These are phyloP conservation scores for Agrochola circellaris DNA, from an alignment of 2,888 invertebrate species.

Conservation along the genomic window DNA sequence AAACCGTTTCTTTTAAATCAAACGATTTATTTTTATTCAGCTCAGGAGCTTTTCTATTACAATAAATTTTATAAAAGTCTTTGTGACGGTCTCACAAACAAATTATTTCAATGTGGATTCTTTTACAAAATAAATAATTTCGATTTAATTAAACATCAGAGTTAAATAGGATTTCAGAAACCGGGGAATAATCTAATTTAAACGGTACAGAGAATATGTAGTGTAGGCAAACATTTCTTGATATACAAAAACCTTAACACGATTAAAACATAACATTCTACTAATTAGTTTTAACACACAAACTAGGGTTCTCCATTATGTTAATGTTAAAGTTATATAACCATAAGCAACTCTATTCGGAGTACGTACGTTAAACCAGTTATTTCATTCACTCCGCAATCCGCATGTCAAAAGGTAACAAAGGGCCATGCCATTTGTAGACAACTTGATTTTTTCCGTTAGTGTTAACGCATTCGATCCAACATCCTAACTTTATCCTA, in stretches of 20 bases:
- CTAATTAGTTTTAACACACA: slow-evolving; percentile 44
- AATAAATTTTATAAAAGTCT: background rate
- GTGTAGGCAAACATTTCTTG: too few species aligned
- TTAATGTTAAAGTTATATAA: slow-evolving; percentile 37
- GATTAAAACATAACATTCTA: background rate
- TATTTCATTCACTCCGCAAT: slow-evolving; percentile 24
- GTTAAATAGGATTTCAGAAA: background rate
- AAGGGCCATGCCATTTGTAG: slow-evolving; percentile 31
- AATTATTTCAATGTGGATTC: background rate
- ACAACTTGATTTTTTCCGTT: background rate
- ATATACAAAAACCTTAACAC: background rate
- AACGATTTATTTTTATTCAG: background rate
- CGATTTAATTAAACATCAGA: slow-evolving; percentile 1
- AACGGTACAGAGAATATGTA: background rate
- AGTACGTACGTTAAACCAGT: slow-evolving; percentile 11
- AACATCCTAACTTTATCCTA: too few species aligned
- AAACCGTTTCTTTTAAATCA: background rate
- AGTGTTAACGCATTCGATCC: background rate
- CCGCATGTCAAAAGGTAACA: slow-evolving; percentile 44
- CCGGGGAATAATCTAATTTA: background rate
- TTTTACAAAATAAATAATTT: background rate
- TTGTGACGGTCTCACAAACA: background rate
- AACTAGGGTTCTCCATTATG: slow-evolving; percentile 42
- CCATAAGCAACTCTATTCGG: slow-evolving; percentile 33
- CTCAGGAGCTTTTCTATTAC: background rate